Percentiles rank a stretch among this genome's conserved stretches.
These are phyloP conservation scores for Azemiops feae DNA, from an alignment of 2,113 vertebrate genomes.

Conservation along the genomic window DNA sequence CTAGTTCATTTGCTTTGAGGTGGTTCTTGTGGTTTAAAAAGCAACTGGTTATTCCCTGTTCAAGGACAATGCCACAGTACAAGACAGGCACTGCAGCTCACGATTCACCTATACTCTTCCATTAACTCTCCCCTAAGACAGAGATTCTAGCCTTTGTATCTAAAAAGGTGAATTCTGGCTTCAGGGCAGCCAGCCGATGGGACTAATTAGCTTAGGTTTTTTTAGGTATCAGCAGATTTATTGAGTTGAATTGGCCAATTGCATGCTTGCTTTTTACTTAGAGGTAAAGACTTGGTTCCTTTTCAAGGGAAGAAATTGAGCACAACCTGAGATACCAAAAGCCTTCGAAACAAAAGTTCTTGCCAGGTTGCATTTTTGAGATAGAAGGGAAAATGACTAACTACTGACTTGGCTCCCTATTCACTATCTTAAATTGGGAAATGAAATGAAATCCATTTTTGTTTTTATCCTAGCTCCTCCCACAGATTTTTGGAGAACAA, in stretches of 20 bases:
- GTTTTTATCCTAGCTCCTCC: neutral
- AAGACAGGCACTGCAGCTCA: neutral
- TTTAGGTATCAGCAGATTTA: neutral
- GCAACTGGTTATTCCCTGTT: neutral
- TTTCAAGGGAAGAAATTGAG: neutral
- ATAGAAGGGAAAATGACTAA: neutral
- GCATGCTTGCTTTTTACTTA: neutral
- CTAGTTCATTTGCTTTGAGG: neutral
- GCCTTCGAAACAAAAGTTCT: neutral
- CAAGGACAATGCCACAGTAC: neutral
- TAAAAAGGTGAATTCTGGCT: neutral
- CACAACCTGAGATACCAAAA: neutral
- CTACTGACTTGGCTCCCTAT: neutral
- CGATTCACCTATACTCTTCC: neutral
- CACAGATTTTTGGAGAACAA: neutral
- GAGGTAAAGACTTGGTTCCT: neutral
- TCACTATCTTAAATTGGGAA: neutral
- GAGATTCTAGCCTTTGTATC: neutral
- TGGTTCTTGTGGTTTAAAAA: neutral
- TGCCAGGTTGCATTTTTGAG: neutral
- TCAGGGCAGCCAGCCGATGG: neutral
- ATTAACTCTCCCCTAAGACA: neutral
- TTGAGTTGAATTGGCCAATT: neutral
- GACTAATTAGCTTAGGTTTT: neutral
- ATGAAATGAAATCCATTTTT: neutral